Evolutionary conservation across 2,888 invertebrate genomes (phyloP), one percentile per base, ranked within the genome.

Genomic region (Oxyteleia sp.): DNA sequence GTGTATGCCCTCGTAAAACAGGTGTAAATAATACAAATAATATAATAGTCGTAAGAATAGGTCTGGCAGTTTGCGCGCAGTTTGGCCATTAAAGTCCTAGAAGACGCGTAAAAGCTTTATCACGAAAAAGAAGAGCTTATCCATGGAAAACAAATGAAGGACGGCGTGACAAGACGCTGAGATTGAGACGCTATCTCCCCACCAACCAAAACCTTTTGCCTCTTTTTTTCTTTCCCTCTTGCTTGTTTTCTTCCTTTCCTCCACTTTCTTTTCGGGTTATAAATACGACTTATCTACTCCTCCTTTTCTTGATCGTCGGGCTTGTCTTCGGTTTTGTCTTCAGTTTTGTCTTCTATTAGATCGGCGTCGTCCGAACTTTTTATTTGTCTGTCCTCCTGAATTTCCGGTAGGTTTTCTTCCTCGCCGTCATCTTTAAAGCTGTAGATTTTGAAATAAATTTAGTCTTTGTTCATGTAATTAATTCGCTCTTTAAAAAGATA

Each of bases 311-410:
- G 90, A 72, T 92, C 90, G 41, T 92, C 91, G 32, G 91, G 90
- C 85, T 93, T 91, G 66, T 93, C 92, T 75, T 92, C 89, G 82
- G 89, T 87, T 78, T 92, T 91, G 66, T 93, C 92, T 75, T 92
- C 89, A 81, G 89, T 87, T 78, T 92, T 91, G 23, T 91, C 90
- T 29, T 90, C 91, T 63, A 86, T 89, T 87, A 88, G 89, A 91
- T 88, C 93, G 83, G 93, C 93, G 78, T 94, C 90, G 57, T 90
- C 88, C 88, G 86, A 93, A 88, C 83, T 91, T 91, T 87, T 90
- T 89, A 92, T 93, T 23, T 76, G 72, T 84, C 86, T 86, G 61
- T 88, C 87, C 68, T 90, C 89, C n/a, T 35, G 87, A 85, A 61
- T 57, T 68, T 78, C 82, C 13, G 61, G 47, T 43, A 55, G 85